Percentiles rank a stretch among this genome's conserved stretches.
Evolutionary conservation across 2,888 invertebrate species (phyloP).

Genomic region (Tipula lateralis): DNA sequence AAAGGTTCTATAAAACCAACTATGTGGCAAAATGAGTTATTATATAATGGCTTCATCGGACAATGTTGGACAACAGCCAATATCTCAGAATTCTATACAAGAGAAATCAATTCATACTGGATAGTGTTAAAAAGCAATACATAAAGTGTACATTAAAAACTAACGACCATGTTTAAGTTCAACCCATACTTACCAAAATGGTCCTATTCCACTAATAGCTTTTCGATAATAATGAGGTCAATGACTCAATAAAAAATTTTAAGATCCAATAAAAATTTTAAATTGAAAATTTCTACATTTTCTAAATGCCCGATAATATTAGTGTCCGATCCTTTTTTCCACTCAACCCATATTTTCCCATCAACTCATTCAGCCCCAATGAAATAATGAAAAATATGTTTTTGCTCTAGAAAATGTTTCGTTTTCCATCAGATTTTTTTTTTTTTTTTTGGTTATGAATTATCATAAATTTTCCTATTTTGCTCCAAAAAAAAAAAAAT

Average conservation of each 20-base stretch:
- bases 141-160: no score
- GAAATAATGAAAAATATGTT: neutral
- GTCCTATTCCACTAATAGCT: neutral
- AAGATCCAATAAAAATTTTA: neutral
- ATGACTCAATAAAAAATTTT: neutral
- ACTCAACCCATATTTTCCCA: neutral
- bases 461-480: conserved; percentile 19
- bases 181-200: neutral
- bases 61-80: no score
- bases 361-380: neutral
- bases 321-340: neutral
- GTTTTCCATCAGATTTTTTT: neutral
- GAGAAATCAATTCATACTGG: no score
- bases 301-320: neutral
- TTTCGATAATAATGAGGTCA: neutral
- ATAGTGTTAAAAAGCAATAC: no score
- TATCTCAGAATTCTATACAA: no score
- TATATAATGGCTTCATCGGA: no score
- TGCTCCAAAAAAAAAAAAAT: neutral
- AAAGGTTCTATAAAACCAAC: no score
- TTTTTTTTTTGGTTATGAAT: neutral
- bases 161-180: no score
- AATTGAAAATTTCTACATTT: neutral
- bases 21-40: no score
- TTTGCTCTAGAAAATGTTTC: neutral